Evolutionary conservation across 2,888 invertebrate species (phyloP).

Genomic region (Hyalella azteca): DNA sequence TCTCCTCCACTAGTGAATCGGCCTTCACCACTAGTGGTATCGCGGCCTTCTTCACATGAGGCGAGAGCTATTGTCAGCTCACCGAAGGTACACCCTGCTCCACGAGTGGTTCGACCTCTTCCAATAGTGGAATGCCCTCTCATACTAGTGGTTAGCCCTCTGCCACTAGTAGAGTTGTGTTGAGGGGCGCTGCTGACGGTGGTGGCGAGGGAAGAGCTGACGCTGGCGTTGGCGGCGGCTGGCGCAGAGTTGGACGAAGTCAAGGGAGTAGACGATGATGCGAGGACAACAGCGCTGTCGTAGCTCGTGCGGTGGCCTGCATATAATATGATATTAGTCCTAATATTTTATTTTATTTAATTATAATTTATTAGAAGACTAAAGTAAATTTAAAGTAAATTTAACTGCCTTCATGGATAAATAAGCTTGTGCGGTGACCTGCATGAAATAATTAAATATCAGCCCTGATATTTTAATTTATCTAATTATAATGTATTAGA

Average conservation of each 20-base stretch:
- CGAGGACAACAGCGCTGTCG: background rate
- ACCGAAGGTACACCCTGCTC: background rate
- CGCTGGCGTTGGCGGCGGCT: background rate
- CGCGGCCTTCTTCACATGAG: no score
- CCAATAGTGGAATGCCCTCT: background rate
- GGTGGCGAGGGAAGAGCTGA: slow-evolving; percentile 2
- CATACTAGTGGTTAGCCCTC: background rate
- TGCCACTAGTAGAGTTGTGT: background rate
- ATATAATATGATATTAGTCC: background rate
- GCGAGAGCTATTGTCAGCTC: no score
- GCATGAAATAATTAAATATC: no score
- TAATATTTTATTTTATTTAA: background rate
- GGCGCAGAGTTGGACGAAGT: background rate
- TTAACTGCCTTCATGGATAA: no score
- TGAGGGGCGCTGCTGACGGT: background rate
- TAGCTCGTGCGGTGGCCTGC: slow-evolving; percentile 18
- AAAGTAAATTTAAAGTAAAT: no score
- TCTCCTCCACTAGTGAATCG: no score
- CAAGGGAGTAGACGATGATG: background rate
- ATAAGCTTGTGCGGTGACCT: no score
- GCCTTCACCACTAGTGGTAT: no score
- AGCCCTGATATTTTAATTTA: no score
- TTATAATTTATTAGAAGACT: no score
- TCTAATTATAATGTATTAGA: no score
- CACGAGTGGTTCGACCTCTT: background rate